Base-by-base conservation (phyloP, 35 echinoderm and acorn worm genomes). In the Holothuria glaberrima region DNA sequence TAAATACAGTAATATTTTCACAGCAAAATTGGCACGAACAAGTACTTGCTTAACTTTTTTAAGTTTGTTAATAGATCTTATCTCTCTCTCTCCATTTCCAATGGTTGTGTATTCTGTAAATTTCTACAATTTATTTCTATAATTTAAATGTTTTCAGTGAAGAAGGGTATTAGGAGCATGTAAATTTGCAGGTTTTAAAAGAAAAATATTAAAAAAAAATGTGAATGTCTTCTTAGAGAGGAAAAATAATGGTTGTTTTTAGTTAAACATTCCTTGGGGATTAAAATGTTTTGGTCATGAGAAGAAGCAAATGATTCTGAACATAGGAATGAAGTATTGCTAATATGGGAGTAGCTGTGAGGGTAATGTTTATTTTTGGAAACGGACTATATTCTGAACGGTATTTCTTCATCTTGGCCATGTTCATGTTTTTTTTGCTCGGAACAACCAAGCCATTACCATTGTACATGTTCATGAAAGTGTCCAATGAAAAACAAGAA, bases 81-180 rank as follows among this genome's bases (percentile, higher is more conserved):
- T 32, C 64, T 32, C 64, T 68, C 19, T 65, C 30, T 68, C 64
- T 77, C 41, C 35, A 44, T 77, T 77, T 77, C 73, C 36, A 68
- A 77, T 48, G 41, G 73, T 77, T 75, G 71, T 75, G 73, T 77
- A 77, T 77, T 77, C 73, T 77, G 73, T 77, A 77, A 45, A 77
- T 77, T 77, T 77, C 73, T 77, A 77, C 73, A 77, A 48, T 77
- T 77, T 25, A 77, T 77, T 77, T 77, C 73, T 48, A 77, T 77
- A 48, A 77, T 77, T 77, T 77, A 44, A 48, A 77, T 77, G 73
- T 77, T 77, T 54, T 77, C 73, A 48, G 48, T 77, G 73, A 48
- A 77, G 41, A 77, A 77, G 73, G 73, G 73, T 77, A 77, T 77
- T 48, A 77, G 73, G 73, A 77, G 73, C 73, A 77, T 77, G 73